Evolutionary conservation across 2,797 vertebrate genomes (phyloP).

Genomic region (Lagorchestes hirsutus): DNA sequence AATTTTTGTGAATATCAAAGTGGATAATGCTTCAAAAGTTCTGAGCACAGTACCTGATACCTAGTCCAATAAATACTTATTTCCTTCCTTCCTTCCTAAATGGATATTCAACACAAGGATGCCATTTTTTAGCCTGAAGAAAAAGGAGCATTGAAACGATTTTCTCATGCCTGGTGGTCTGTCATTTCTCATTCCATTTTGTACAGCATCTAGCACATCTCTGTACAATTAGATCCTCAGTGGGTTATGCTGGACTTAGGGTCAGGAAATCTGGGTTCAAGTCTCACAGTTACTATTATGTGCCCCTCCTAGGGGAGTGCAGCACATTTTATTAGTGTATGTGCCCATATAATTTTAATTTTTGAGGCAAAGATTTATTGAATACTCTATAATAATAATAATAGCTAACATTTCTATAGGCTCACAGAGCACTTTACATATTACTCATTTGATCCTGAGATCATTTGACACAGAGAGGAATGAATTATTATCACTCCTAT

Average conservation of each 20-base stretch:
- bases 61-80: too few relatives aligned
- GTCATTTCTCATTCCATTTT: not conserved
- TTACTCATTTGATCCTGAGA: not conserved
- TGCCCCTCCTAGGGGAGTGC: not conserved
- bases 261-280: not conserved
- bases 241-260: not conserved
- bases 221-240: not conserved
- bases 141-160: not conserved
- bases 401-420: not conserved
- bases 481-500: not conserved
- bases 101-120: slow-evolving; percentile 19
- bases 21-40: too few relatives aligned
- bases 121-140: slow-evolving; percentile 28
- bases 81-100: too few relatives aligned
- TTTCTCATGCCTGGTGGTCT: not conserved
- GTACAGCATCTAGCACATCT: not conserved
- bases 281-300: not conserved
- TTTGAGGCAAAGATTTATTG: not conserved
- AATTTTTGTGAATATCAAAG: too few relatives aligned
- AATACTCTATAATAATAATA: not conserved
- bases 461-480: not conserved
- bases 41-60: too few relatives aligned
- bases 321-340: not conserved
- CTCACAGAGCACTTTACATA: not conserved
- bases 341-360: not conserved